These are phyloP conservation scores for Garrulus glandarius DNA, from an alignment of 2,797 vertebrate genomes.

Conservation along the genomic window DNA sequence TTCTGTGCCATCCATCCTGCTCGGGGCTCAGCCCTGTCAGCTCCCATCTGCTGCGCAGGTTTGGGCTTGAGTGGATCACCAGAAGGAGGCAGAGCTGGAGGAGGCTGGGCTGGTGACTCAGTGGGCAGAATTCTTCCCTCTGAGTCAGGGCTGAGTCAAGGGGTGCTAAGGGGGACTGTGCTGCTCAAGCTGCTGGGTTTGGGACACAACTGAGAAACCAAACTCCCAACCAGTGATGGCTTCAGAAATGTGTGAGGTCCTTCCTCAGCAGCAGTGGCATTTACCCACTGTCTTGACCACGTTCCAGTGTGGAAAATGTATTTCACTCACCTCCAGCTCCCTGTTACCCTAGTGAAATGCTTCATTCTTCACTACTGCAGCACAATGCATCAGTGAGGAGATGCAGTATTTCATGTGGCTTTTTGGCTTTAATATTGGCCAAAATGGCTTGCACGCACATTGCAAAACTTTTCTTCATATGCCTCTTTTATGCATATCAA, in stretches of 20 bases:
- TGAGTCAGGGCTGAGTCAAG: conserved; percentile 16
- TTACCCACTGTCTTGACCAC: not conserved
- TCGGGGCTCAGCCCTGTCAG: not conserved
- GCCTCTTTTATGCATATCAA: not conserved
- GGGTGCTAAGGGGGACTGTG: not conserved
- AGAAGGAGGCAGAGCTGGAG: not conserved
- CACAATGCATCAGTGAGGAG: not conserved
- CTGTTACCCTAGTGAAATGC: not conserved
- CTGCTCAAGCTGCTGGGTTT: not conserved
- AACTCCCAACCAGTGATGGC: not conserved
- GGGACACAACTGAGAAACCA: not conserved
- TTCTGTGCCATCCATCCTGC: not conserved
- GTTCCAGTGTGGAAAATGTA: not conserved
- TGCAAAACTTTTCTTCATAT: not conserved
- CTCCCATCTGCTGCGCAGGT: not conserved
- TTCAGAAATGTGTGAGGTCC: not conserved
- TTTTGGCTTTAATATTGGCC: not conserved
- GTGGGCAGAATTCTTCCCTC: not conserved
- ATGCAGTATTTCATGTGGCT: not conserved
- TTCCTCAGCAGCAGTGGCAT: not conserved
- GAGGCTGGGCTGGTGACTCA: conserved; percentile 5
- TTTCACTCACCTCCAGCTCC: not conserved
- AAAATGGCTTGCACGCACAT: not conserved
- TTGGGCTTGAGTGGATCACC: not conserved
- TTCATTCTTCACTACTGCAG: not conserved